These are phyloP conservation scores for Drosophila acutilabella DNA, from an alignment of 2,888 invertebrate species.

Conservation along the genomic window DNA sequence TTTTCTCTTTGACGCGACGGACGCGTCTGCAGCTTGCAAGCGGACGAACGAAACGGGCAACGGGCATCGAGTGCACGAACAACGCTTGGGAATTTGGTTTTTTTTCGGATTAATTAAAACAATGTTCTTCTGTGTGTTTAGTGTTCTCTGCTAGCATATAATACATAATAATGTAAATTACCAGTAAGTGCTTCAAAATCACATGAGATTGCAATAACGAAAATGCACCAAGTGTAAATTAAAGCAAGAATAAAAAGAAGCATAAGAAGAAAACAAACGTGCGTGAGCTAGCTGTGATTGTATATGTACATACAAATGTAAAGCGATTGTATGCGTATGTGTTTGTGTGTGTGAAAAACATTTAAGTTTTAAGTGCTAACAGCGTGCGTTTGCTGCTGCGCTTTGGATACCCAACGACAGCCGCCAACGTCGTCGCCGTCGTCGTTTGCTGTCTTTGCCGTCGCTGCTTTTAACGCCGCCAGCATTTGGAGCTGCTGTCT, in stretches of 20 bases:
- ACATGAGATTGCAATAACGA: slow-evolving; percentile 41
- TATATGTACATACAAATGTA: slow-evolving; percentile 10
- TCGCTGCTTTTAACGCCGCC: slow-evolving; percentile 15
- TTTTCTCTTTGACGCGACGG: slow-evolving; percentile 85
- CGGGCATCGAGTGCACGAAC: slow-evolving; percentile 58
- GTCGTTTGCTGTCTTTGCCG: not conserved
- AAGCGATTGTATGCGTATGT: slow-evolving; percentile 20
- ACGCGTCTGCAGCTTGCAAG: slow-evolving; percentile 75
- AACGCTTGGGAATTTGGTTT: slow-evolving; percentile 62
- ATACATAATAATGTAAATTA: slow-evolving; percentile 39
- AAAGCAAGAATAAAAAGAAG: slow-evolving; percentile 24
- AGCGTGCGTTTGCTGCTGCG: slow-evolving; percentile 57
- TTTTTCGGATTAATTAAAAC: slow-evolving; percentile 61
- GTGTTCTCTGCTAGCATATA: slow-evolving; percentile 34
- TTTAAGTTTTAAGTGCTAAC: slow-evolving; percentile 67
- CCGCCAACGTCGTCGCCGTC: slow-evolving; percentile 14
- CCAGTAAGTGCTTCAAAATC: slow-evolving; percentile 41
- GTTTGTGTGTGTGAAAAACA: slow-evolving; percentile 63
- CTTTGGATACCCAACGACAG: slow-evolving; percentile 46
- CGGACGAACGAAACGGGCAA: slow-evolving; percentile 61
- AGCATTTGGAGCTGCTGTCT: slow-evolving; percentile 62
- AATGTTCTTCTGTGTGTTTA: slow-evolving; percentile 44
- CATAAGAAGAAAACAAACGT: slow-evolving; percentile 51
- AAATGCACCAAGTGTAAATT: slow-evolving; percentile 46
- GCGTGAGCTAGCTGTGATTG: slow-evolving; percentile 53